Conservation (phyloP, 2,888 invertebrate species). For the Ophioninae sp. region DNA sequence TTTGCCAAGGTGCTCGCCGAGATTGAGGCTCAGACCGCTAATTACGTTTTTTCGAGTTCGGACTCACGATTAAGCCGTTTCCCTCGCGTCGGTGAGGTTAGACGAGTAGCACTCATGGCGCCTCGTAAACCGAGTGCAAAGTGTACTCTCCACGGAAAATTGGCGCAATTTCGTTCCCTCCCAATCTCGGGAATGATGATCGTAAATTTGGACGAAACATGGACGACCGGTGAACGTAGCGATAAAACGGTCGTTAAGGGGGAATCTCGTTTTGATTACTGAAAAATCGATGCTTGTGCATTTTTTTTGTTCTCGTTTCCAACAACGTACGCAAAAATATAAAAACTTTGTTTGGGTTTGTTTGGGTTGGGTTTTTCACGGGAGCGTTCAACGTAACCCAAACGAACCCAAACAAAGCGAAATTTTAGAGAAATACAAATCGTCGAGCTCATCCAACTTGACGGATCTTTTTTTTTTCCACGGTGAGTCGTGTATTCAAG, state of each 20-base stretch:
- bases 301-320: too few species aligned
- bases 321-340: too few species aligned
- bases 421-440: slow-evolving; percentile 17
- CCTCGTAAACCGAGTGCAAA: neutral
- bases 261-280: neutral
- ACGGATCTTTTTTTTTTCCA: slow-evolving; percentile 3
- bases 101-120: neutral
- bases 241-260: neutral
- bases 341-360: too few species aligned
- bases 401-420: neutral
- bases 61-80: neutral
- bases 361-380: too few species aligned
- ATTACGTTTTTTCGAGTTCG: slow-evolving; percentile 45
- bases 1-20: slow-evolving; percentile 40
- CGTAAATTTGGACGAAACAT: neutral
- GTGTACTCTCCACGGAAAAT: neutral
- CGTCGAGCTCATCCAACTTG: neutral
- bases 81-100: slow-evolving; percentile 31
- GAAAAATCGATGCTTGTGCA: neutral
- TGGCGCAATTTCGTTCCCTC: neutral
- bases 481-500: slow-evolving; percentile 48
- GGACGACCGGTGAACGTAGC: neutral
- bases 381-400: too few species aligned
- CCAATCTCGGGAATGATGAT: neutral
- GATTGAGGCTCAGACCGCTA: slow-evolving; percentile 35